Evolutionary conservation across 2,797 vertebrate species (phyloP), one percentile per base, ranked within the genome.

Genomic region (Mionectes olivaceus): DNA sequence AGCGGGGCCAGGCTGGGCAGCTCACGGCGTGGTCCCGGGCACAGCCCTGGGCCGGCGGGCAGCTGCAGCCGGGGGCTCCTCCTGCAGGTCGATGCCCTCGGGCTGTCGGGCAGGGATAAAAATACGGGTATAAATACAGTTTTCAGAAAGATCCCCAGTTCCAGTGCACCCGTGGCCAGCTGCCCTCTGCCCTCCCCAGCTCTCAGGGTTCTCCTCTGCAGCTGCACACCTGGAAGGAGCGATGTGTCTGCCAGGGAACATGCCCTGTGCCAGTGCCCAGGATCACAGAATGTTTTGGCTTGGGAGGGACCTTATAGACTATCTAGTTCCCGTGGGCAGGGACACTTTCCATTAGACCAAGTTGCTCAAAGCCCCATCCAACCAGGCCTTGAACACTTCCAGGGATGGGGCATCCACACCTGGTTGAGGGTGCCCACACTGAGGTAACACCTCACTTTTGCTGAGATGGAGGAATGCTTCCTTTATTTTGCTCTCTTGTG

Each of bases 351-450:
- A 2, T 25, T 30, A 8, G 19, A 30, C 15, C 24, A 24, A 39
- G 15, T 19, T 52, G 9, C 32, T 52, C 47, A 52, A 39, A 22
- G 30, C 32, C 19, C 30, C 32, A 43, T 50, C 57, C 74, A 43
- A 2, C 22, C 28, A 32, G 12, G 16, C 43, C 28, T 10, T 41
- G 57, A 50, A 63, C 5, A 5, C 25, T 35, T 78, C 19, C 19
- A 30, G 25, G 24, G 32, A 23, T 35, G 32, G 47, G 16, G 11
- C 22, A 53, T 44, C 39, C 49, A 44, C 39, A 44, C 5, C 9
- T 15, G 39, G 30, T 9, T 35, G 49, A 78, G 57, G 50, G 17
- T 4, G 5, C 23, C 19, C 27, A 2, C 0, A 0, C 15, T 64
- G 37, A 53, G 41, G n/a, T n/a, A 57, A 16, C 41, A 9, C 25